Evolutionary conservation across 2,888 invertebrate genomes (phyloP), one percentile per base, ranked within the genome.

Genomic region (Aproaerema taeniolella): DNA sequence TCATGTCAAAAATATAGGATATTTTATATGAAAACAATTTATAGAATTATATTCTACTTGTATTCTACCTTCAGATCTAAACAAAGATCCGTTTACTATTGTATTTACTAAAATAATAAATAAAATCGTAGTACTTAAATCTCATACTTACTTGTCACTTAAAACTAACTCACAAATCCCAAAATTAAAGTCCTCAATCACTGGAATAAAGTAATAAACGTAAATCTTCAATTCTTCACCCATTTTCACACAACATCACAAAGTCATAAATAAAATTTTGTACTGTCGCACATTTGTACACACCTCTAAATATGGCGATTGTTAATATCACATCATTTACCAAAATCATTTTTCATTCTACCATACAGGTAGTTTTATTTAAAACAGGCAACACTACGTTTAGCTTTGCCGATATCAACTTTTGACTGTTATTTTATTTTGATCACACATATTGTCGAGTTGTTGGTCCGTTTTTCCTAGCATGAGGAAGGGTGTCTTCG

Each of bases 391-490:
- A 52, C 52, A 54, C 49, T 42, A 16, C 39, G n/a, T n/a, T n/a
- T 11, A 3, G 4, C 15, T 17, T 25, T 26, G 10, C 25, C 1
- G 9, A n/a, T 2, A 5, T 2, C 12, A 30, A 31, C 28, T 14
- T 32, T 9, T 26, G 17, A n/a, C 7, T 29, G 11, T 7, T 31
- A 10, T 26, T 31, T 26, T 6, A 10, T 7, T 38, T 10, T n/a
- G 2, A 51, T 76, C 67, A 85, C 54, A 85, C 82, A 43, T 85
- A 85, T 44, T 83, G 85, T 37, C 83, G 58, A 7, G 55, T 37
- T 1, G 71, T 50, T 2, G 81, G 72, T 0, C 76, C 79, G 44
- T 82, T 83, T 53, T 86, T 86, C 46, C 82, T 73, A 20, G 82
- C 62, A 45, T 79, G 78, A 17, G 82, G 68, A 35, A 82, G 43